phyloP scores from a whole-genome alignment of 2,888 invertebrate species.

The Macrophya annulata region DNA sequence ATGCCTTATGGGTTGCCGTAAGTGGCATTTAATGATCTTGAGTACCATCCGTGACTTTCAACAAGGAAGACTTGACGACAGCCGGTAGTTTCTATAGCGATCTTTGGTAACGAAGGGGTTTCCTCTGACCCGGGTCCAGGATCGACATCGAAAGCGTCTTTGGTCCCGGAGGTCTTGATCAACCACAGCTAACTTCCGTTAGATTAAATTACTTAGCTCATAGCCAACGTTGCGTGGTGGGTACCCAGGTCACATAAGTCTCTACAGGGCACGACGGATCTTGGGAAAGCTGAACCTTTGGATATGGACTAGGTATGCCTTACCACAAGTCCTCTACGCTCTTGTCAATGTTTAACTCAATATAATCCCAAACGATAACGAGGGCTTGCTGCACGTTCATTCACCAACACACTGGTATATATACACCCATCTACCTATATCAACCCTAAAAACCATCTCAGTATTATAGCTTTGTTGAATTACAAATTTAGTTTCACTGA shows the following conservation, averaged over 20 bases:
- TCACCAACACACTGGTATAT: not conserved
- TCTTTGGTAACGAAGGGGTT: slow-evolving; percentile 28
- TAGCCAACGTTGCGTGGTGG: slow-evolving; percentile 27
- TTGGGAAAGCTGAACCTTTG: slow-evolving; percentile 3
- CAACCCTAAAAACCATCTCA: not conserved
- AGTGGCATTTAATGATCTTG: slow-evolving; percentile 38
- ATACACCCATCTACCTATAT: not conserved
- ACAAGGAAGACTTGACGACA: not conserved
- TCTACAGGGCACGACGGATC: slow-evolving; percentile 16
- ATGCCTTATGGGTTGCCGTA: not conserved
- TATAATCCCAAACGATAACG: slow-evolving; percentile 26
- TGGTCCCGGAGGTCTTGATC: slow-evolving; percentile 42
- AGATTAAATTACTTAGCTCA: slow-evolving; percentile 62
- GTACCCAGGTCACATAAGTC: not conserved
- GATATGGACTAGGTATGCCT: not conserved
- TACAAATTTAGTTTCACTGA: slow-evolving; percentile 41
- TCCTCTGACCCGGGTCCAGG: slow-evolving; percentile 15
- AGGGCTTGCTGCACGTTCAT: not conserved
- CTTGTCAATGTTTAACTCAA: not conserved
- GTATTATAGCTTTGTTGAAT: slow-evolving; percentile 9
- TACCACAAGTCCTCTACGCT: not conserved
- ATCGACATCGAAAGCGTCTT: not conserved
- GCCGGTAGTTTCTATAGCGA: not conserved
- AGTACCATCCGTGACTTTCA: not conserved
- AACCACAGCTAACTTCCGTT: slow-evolving; percentile 64